Evolutionary conservation across 2,113 vertebrate genomes (phyloP).

Genomic region (Menidia beryllina): DNA sequence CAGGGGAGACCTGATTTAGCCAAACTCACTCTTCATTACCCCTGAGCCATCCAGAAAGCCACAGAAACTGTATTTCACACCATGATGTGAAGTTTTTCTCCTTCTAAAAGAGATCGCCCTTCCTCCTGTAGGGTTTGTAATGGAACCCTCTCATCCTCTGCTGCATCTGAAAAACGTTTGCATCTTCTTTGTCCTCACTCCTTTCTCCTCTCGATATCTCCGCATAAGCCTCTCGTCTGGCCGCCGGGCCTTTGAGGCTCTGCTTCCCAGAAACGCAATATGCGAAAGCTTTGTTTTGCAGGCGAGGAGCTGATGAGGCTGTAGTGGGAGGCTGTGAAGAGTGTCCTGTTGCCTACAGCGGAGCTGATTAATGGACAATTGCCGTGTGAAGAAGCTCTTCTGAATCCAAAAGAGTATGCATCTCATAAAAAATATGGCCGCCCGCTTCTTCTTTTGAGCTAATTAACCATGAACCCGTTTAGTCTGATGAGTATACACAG

Average conservation of each 20-base stretch:
- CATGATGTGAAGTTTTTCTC: slow-evolving; percentile 5
- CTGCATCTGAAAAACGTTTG: too few relatives aligned
- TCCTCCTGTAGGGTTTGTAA: too few relatives aligned
- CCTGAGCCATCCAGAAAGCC: neutral
- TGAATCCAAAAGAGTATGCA: slow-evolving; percentile 43
- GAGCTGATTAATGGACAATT: slow-evolving; percentile 50
- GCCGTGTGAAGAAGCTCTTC: slow-evolving; percentile 37
- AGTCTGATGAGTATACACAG: too few relatives aligned
- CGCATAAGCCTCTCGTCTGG: neutral
- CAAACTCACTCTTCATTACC: slow-evolving; percentile 32
- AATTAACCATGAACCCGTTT: slow-evolving; percentile 54
- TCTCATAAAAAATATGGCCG: slow-evolving; percentile 51
- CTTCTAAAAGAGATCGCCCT: slow-evolving; percentile 4
- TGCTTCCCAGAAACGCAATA: slow-evolving; percentile 27
- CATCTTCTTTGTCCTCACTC: neutral
- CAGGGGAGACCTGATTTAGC: slow-evolving; percentile 9
- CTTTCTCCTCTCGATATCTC: neutral
- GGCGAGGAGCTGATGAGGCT: slow-evolving; percentile 12
- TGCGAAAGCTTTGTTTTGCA: slow-evolving; percentile 29
- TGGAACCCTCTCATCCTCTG: too few relatives aligned
- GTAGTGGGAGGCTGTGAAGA: slow-evolving; percentile 36
- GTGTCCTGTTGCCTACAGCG: slow-evolving; percentile 32
- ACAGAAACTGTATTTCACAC: slow-evolving; percentile 10
- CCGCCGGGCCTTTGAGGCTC: neutral
- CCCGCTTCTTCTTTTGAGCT: slow-evolving; percentile 44